These are phyloP conservation scores for Nymphicus hollandicus DNA, from an alignment of 2,113 vertebrate species.

Conservation along the genomic window DNA sequence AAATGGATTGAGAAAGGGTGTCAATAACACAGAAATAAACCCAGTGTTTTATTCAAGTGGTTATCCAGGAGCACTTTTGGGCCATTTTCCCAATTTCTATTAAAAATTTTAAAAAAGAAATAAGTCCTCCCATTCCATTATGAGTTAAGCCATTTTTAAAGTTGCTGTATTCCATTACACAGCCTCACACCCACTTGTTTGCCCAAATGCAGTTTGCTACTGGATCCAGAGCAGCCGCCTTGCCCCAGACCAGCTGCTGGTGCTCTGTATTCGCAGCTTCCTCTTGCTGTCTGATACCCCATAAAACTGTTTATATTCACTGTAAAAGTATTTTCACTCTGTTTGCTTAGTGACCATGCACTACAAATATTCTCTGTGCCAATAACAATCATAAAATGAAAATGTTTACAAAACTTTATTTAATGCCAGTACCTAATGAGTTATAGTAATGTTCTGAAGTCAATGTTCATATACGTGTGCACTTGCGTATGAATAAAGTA, in stretches of 20 bases:
- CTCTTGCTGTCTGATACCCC: constrained; percentile 11
- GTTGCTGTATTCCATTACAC: not conserved
- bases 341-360: constrained; percentile 36
- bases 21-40: constrained; percentile 2
- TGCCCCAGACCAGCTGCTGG: constrained; percentile 38
- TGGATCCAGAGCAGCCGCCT: not conserved
- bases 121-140: not conserved
- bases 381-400: constrained; percentile 43
- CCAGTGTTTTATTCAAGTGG: not conserved
- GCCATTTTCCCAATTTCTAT: not conserved
- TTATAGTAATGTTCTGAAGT: not conserved
- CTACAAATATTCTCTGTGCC: constrained; percentile 36
- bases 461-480: fast-evolving
- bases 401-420: constrained; percentile 44
- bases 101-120: not conserved
- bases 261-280: constrained; percentile 30
- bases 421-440: not conserved
- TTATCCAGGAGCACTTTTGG: not conserved
- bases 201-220: not conserved
- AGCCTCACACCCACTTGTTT: not conserved
- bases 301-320: constrained; percentile 60
- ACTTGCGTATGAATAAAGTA: not conserved
- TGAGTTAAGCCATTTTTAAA: constrained; percentile 33
- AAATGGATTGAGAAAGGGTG: not conserved
- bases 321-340: constrained; percentile 64